These are phyloP conservation scores for Luidia sarsii DNA, from an alignment of 53 echinoderm and acorn worm species.

Conservation along the genomic window DNA sequence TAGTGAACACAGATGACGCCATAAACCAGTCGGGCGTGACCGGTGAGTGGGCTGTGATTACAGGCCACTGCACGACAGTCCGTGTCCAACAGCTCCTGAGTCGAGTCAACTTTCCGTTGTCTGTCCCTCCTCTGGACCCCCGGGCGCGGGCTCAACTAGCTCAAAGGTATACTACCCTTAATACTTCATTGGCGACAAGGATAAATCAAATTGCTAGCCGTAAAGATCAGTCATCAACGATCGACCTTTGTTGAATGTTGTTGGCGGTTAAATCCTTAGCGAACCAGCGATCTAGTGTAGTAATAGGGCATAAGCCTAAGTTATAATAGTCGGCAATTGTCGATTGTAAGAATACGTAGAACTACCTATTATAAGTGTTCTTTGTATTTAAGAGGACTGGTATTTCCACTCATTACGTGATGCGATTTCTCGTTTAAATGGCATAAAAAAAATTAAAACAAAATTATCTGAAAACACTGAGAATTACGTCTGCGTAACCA, in stretches of 20 bases:
- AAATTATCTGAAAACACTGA: background rate
- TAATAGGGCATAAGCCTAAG: background rate
- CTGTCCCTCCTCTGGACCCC: too few relatives aligned
- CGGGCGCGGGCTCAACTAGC: too few relatives aligned
- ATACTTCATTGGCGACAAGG: background rate
- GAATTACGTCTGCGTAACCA: background rate
- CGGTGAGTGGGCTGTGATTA: too few relatives aligned
- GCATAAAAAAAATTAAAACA: background rate
- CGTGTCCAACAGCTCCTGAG: too few relatives aligned
- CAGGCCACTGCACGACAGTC: too few relatives aligned
- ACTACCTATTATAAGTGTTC: background rate
- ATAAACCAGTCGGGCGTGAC: too few relatives aligned
- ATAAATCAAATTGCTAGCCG: background rate
- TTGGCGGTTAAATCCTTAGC: background rate
- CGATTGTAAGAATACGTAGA: background rate
- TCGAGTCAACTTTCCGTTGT: too few relatives aligned
- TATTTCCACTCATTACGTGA: background rate
- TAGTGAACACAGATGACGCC: too few relatives aligned
- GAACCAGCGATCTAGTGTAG: background rate
- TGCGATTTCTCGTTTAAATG: background rate
- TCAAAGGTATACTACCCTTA: too few relatives aligned
- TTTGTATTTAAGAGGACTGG: background rate
- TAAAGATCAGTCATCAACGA: too few relatives aligned
- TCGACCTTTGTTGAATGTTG: background rate
- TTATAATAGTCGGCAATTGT: background rate